phyloP scores from a whole-genome alignment of 2,888 invertebrate species.

The Orgyia antiqua region DNA sequence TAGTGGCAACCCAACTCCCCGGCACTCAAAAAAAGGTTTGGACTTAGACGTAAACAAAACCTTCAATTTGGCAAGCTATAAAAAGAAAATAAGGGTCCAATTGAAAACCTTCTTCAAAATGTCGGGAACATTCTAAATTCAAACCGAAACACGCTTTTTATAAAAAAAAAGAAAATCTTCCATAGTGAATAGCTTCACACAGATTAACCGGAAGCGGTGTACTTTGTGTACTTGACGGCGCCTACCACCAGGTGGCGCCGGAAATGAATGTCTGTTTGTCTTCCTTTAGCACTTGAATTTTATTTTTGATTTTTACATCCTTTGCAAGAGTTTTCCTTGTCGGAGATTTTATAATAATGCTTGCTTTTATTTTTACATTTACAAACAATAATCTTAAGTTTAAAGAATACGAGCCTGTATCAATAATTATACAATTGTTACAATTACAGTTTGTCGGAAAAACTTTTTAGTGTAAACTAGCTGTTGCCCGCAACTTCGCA shows the following conservation, averaged over 20 bases:
- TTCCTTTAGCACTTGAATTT: slow-evolving; percentile 44
- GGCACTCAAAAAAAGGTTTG: slow-evolving; percentile 5
- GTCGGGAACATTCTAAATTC: slow-evolving; percentile 18
- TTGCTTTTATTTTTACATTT: slow-evolving; percentile 3
- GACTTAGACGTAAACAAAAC: slow-evolving; percentile 5
- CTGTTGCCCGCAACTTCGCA: too few species aligned
- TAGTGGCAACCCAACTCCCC: slow-evolving; percentile 1
- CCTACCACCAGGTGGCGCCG: slow-evolving; percentile 33
- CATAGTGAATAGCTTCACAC: slow-evolving; percentile 19
- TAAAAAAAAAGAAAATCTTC: slow-evolving; percentile 20
- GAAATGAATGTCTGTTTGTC: slow-evolving; percentile 58
- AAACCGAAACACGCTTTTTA: slow-evolving; percentile 15
- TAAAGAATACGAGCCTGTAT: too few species aligned
- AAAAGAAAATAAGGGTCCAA: slow-evolving; percentile 6
- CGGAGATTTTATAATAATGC: too few species aligned
- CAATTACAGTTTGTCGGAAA: too few species aligned
- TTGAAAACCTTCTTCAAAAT: slow-evolving; percentile 9
- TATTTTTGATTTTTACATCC: slow-evolving; percentile 15
- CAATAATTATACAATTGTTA: too few species aligned
- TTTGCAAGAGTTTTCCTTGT: slow-evolving; percentile 13
- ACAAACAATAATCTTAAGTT: too few species aligned
- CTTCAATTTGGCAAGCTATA: slow-evolving; percentile 8
- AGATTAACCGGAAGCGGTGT: slow-evolving; percentile 35
- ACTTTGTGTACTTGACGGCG: slow-evolving; percentile 40
- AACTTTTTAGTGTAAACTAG: too few species aligned